phyloP scores from a whole-genome alignment of 2,113 vertebrate genomes.

The Zeus faber region DNA sequence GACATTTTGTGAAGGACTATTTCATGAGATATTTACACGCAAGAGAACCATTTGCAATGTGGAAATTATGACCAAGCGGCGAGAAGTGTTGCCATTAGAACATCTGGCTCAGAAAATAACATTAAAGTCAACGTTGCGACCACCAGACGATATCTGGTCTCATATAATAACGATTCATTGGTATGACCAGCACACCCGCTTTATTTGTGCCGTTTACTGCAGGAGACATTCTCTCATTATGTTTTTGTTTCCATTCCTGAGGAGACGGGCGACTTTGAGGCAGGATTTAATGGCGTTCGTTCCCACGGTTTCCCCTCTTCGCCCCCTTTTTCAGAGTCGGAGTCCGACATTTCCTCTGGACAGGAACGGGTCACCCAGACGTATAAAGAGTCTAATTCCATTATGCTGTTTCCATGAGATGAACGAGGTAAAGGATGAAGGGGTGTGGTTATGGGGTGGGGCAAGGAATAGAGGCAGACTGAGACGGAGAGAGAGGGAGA shows the following conservation, averaged over 20 bases:
- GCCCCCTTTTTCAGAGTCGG: conserved; percentile 26
- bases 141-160: too few species aligned
- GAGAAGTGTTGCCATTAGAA: too few species aligned
- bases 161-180: too few species aligned
- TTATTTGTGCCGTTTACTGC: too few species aligned
- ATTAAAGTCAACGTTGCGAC: too few species aligned
- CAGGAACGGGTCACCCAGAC: conserved; percentile 39
- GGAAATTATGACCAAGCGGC: too few species aligned
- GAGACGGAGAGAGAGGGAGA: conserved; percentile 17
- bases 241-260: too few species aligned
- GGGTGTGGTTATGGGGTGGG: neutral
- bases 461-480: neutral
- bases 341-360: conserved; percentile 31
- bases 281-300: conserved; percentile 22
- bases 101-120: too few species aligned
- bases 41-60: too few species aligned
- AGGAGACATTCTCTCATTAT: too few species aligned
- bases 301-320: conserved; percentile 12
- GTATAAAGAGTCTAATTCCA: conserved; percentile 56
- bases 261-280: neutral
- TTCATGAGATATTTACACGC: too few species aligned
- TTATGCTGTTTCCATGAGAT: conserved; percentile 62
- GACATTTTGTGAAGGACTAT: too few species aligned
- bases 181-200: conserved; percentile 37
- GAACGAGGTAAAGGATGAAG: conserved; percentile 41